Conservation (phyloP, 2,113 vertebrate species). For the Tragelaphus buxtoni region DNA sequence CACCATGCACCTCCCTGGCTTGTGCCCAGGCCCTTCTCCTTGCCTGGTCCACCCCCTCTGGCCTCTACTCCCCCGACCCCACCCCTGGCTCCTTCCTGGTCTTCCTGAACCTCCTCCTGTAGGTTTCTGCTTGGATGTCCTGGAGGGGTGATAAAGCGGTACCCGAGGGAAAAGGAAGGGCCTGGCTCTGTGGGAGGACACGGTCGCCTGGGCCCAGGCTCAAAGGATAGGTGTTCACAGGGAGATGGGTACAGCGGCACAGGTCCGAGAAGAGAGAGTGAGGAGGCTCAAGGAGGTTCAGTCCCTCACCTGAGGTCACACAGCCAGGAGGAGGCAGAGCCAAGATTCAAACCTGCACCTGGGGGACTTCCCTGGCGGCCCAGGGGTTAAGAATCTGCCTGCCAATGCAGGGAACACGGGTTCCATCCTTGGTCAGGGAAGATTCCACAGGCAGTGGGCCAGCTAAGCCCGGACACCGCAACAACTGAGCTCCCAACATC, state of each 20-base stretch:
- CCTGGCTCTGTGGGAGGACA: neutral
- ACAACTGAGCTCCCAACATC: neutral
- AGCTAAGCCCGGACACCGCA: neutral
- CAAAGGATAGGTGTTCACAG: neutral
- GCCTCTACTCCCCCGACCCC: fast-evolving
- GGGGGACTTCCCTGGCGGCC: neutral
- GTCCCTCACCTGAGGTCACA: neutral
- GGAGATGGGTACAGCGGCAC: neutral
- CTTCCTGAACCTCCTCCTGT: neutral
- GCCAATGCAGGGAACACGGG: neutral
- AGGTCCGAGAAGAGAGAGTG: neutral
- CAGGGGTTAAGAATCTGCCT: neutral
- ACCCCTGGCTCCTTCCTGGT: fast-evolving
- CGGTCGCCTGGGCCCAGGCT: neutral
- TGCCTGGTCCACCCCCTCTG: neutral
- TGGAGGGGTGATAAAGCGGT: neutral
- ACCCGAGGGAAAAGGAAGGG: neutral
- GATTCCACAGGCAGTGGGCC: neutral
- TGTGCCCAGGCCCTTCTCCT: neutral
- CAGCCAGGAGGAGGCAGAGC: neutral
- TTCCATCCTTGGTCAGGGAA: neutral
- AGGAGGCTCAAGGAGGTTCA: neutral
- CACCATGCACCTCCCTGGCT: fast-evolving
- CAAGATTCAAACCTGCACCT: neutral
- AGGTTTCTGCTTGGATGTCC: neutral